Conservation (phyloP, 2,797 vertebrate genomes). For the Amniataba percoides region DNA sequence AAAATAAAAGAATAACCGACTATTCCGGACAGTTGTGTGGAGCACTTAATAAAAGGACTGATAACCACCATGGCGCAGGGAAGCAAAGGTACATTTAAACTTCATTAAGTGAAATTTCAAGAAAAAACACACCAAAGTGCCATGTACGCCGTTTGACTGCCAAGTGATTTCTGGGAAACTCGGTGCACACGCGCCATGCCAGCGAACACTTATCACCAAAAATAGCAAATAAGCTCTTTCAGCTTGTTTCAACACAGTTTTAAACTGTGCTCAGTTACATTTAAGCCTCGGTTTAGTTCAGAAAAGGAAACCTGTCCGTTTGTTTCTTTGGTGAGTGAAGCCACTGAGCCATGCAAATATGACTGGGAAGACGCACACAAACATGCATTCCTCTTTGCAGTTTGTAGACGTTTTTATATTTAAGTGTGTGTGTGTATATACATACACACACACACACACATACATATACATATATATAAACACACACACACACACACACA, state of each 20-base stretch:
- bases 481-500: too few species aligned
- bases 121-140: conserved; percentile 37
- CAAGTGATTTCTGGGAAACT: conserved; percentile 60
- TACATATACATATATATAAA: too few species aligned
- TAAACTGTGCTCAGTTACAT: conserved; percentile 8
- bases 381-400: too few species aligned
- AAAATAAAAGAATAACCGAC: neutral
- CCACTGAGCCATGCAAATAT: conserved; percentile 5
- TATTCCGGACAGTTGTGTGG: conserved; percentile 23
- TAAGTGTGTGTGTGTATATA: too few species aligned
- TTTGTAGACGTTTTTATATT: too few species aligned
- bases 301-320: neutral
- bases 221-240: conserved; percentile 41
- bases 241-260: conserved; percentile 28
- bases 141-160: conserved; percentile 33
- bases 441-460: too few species aligned
- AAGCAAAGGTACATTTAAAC: conserved; percentile 40
- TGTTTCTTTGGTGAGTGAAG: conserved; percentile 2
- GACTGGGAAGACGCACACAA: conserved; percentile 22
- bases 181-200: neutral
- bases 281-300: conserved; percentile 9
- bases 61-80: conserved; percentile 36
- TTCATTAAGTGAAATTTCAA: conserved; percentile 44
- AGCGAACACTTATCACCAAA: conserved; percentile 43
- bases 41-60: conserved; percentile 30